Evolutionary conservation across 2,888 invertebrate species (phyloP).

Genomic region (Leucophora obtusa): DNA sequence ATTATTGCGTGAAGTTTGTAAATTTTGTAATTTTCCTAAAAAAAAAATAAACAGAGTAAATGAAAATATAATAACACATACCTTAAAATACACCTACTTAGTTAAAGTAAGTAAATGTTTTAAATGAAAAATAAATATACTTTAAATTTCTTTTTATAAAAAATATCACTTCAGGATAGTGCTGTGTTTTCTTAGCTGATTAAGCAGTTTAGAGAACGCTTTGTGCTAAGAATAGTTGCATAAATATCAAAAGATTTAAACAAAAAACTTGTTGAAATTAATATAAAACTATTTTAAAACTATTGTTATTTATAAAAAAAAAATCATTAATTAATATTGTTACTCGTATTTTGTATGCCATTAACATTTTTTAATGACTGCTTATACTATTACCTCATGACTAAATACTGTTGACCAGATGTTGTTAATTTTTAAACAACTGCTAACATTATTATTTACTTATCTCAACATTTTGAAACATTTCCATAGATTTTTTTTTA

Average conservation of each 20-base stretch:
- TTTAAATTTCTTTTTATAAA: not conserved
- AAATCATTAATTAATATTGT: not conserved
- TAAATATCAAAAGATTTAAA: not conserved
- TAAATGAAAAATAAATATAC: not conserved
- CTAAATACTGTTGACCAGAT: constrained; percentile 17
- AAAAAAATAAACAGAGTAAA: constrained; percentile 9
- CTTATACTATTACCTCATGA: constrained; percentile 1
- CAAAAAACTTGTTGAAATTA: constrained; percentile 22
- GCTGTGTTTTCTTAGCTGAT: not conserved
- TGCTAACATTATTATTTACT: not conserved
- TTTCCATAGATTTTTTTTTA: constrained; percentile 3
- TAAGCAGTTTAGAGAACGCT: not conserved
- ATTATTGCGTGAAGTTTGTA: constrained; percentile 54
- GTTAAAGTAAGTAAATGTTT: not conserved
- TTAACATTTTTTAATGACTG: constrained; percentile 19
- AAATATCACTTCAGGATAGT: not conserved
- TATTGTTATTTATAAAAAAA: not conserved
- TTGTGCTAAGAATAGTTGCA: not conserved
- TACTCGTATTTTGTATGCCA: not conserved
- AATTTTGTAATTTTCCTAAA: constrained; percentile 47
- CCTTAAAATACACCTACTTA: not conserved
- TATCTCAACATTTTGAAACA: constrained; percentile 24
- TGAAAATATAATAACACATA: constrained; percentile 3
- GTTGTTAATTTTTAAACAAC: constrained; percentile 8
- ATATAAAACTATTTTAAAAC: not conserved